Evolutionary conservation across 1,140 invertebrate species (phyloP), one percentile per base, ranked within the genome.

Genomic region (Campoletis sonorensis): DNA sequence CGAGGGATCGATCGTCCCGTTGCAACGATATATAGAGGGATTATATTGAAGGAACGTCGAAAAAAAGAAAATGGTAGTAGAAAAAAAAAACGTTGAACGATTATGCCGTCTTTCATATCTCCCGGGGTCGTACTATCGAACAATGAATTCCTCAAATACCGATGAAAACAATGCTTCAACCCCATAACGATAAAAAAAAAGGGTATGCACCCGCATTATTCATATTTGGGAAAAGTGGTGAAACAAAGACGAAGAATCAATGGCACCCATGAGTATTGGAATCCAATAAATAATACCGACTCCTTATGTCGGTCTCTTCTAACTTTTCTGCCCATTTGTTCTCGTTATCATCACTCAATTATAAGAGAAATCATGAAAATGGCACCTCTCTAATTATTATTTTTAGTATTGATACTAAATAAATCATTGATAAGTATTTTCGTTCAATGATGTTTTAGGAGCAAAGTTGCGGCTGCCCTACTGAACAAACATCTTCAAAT

Each of bases 401-500:
- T 13, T 45, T 45, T 1, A 45, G 5, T 45, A 45, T 45, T 45
- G 13, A 45, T 13, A 45, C 40, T 54, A 18, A n/a, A 54, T n/a
- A 4, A n/a, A 54, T 54, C 18, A 54, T 54, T 45, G 7, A 45
- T 45, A 13, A 45, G 2, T 45, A 45, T 45, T 45, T 45, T 45
- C 3, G 1, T 45, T 45, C 1, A 45, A 45, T 45, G 8, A 58
- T 87, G 81, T 91, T 90, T 49, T 84, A 97, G 96, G 93, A 97
- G 96, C 87, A 97, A 97, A 94, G 96, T 97, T 68, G 96, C 96
- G 26, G 96, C 96, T 1, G 94, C 96, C 18, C 93, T 97, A 10
- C 92, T 97, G 82, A 96, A 97, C 93, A 97, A 97, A 90, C 96
- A 97, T 89, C 93, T 97, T 40, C 96, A 97, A 89, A 97, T 97